These are phyloP conservation scores for Cheilosia scutellata DNA, from an alignment of 2,888 invertebrate species.

Conservation along the genomic window DNA sequence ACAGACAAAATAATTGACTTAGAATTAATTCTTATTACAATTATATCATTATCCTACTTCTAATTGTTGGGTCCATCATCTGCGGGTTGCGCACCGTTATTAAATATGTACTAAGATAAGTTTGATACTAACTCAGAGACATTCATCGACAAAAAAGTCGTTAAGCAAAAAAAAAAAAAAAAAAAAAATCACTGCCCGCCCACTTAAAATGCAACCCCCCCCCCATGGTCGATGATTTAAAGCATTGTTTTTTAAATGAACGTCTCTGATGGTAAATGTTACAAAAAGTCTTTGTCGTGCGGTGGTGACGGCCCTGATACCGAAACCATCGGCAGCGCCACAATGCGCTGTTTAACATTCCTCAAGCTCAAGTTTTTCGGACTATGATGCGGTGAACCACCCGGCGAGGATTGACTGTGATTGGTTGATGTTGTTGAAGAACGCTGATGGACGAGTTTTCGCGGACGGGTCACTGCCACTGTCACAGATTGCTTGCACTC, in stretches of 20 bases:
- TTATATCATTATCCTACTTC: constrained; percentile 23
- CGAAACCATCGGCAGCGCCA: constrained; percentile 89
- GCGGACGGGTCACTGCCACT: constrained; percentile 75
- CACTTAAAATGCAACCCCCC: constrained; percentile 37
- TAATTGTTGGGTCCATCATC: constrained; percentile 41
- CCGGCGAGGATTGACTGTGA: constrained; percentile 77
- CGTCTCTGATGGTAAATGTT: constrained; percentile 84
- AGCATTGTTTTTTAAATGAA: constrained; percentile 82
- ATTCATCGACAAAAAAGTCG: constrained; percentile 56
- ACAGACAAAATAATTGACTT: constrained; percentile 68
- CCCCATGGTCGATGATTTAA: constrained; percentile 49
- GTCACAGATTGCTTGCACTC: constrained; percentile 75
- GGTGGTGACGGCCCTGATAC: constrained; percentile 92
- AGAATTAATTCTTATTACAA: constrained; percentile 25
- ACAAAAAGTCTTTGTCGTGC: constrained; percentile 86
- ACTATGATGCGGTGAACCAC: constrained; percentile 80
- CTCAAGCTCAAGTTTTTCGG: constrained; percentile 80
- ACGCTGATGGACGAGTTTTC: constrained; percentile 81
- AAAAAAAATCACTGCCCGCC: constrained; percentile 9
- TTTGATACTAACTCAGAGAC: constrained; percentile 60
- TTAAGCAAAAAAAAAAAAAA: constrained; percentile 2
- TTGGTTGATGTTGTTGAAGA: constrained; percentile 80
- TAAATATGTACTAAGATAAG: constrained; percentile 9
- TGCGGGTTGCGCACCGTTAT: constrained; percentile 27
- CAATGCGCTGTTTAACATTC: constrained; percentile 80